Conservation (phyloP, 2,888 invertebrate species). For the Koerneria pararmatus region DNA sequence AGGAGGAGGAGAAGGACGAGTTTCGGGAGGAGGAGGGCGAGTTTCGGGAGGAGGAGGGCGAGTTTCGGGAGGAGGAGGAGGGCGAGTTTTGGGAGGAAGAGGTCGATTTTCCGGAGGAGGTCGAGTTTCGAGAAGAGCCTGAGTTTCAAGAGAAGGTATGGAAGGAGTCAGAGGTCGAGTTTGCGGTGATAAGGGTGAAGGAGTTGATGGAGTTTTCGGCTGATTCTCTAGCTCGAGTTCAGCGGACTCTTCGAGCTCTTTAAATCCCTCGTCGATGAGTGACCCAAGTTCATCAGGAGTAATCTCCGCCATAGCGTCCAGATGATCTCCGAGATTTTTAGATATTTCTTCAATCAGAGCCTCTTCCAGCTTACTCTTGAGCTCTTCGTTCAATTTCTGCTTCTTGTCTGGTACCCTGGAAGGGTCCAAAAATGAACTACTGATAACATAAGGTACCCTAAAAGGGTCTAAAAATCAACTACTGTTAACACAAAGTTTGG, state of each 20-base stretch:
- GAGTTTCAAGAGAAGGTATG: no score
- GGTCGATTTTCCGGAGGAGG: neutral
- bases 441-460: neutral
- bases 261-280: slow-evolving; percentile 26
- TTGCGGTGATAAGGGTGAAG: no score
- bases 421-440: neutral
- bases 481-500: neutral
- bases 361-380: slow-evolving; percentile 9
- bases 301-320: slow-evolving; percentile 1
- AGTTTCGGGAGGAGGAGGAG: neutral
- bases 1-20: neutral
- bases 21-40: neutral
- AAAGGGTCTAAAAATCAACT: neutral
- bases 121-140: neutral
- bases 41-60: neutral
- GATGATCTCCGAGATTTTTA: slow-evolving; percentile 6
- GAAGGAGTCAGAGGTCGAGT: no score
- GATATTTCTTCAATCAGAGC: slow-evolving; percentile 21
- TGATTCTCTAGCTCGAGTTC: no score
- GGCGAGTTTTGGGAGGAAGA: neutral
- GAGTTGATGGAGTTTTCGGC: no score
- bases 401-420: slow-evolving; percentile 7
- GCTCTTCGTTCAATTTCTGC: slow-evolving; percentile 1
- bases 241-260: no score
- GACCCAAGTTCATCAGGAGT: slow-evolving; percentile 23